Evolutionary conservation across 2,888 invertebrate species (phyloP), one percentile per base, ranked within the genome.

Genomic region (Netelia fuscicornis): DNA sequence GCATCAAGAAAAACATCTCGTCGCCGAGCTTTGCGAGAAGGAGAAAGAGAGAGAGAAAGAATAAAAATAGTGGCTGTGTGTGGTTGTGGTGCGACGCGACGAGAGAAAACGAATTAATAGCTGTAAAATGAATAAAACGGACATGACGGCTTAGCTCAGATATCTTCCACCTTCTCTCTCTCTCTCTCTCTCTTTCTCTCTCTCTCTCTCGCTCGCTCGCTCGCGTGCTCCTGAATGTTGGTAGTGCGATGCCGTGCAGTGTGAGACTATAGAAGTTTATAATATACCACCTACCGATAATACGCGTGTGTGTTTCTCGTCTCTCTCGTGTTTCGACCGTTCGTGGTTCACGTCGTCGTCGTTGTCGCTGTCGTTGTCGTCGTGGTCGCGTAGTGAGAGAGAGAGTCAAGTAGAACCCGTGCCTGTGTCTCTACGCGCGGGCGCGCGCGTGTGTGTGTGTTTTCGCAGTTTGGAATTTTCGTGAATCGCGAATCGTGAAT

Each of bases 91-190:
- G 37, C 37, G 37, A 37, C 37, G 37, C 37, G 6, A 8, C 1
- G 70, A 30, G 62, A 71, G 54, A 56, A 30, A 42, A 48, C 8
- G 42, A 30, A 56, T 13, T 48, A 72, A 58, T 44, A 11, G 54
- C 60, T 58, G 64, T 48, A 62, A 64, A 62, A 64, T 52, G 58
- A 82, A 44, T 70, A 62, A 70, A 70, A 83, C 64, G 72, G 64
- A 80, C 71, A 65, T 9, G 44, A 84, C 65, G 42, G 64, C 79
- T 84, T 76, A 77, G 67, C 71, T 67, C 81, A 81, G 81, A 84
- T 80, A 78, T 58, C 67, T 67, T 37, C 76, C 37, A 23, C 42
- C 20, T 62, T 72, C 42, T 30, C 68, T 52, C 70, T 70, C 58
- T 58, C 70, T 62, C 70, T 52, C 37, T 70, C 62, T 64, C 42